phyloP scores from a whole-genome alignment of 2,113 vertebrate species.

The Callopanchax toddi region DNA sequence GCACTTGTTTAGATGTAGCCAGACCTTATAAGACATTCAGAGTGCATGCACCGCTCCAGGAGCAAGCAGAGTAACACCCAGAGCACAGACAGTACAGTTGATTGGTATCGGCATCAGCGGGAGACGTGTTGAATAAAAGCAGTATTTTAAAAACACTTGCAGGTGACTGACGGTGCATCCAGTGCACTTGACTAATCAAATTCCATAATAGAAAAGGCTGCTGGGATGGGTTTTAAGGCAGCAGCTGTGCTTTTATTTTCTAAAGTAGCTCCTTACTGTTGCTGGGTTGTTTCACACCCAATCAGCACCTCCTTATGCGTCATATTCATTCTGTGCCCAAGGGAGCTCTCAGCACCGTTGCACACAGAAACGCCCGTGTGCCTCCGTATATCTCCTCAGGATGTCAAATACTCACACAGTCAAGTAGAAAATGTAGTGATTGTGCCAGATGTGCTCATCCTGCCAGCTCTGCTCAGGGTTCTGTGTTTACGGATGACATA shows the following conservation, averaged over 20 bases:
- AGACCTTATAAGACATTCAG: conserved; percentile 26
- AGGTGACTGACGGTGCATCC: conserved; percentile 6
- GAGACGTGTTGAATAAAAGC: conserved; percentile 11
- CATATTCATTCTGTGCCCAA: background rate
- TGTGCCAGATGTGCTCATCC: background rate
- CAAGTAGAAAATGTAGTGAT: conserved; percentile 5
- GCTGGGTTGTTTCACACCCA: conserved; percentile 4
- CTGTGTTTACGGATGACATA: conserved; percentile 5
- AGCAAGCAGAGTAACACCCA: conserved; percentile 2
- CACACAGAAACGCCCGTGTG: conserved; percentile 10
- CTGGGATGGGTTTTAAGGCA: background rate
- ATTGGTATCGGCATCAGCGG: conserved; percentile 2
- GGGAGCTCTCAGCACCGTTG: conserved; percentile 13
- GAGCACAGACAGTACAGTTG: background rate
- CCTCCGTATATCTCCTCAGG: background rate
- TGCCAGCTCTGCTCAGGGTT: background rate
- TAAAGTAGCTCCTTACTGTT: conserved; percentile 24
- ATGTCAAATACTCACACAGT: conserved; percentile 16
- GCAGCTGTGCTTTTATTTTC: conserved; percentile 39
- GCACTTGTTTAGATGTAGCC: conserved; percentile 11
- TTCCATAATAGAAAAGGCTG: background rate
- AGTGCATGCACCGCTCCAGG: background rate
- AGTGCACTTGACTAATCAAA: conserved; percentile 25
- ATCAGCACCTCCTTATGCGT: conserved; percentile 2
- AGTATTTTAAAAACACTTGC: conserved; percentile 11